Evolutionary conservation across 2,797 vertebrate species (phyloP).

Genomic region (Menidia menidia): DNA sequence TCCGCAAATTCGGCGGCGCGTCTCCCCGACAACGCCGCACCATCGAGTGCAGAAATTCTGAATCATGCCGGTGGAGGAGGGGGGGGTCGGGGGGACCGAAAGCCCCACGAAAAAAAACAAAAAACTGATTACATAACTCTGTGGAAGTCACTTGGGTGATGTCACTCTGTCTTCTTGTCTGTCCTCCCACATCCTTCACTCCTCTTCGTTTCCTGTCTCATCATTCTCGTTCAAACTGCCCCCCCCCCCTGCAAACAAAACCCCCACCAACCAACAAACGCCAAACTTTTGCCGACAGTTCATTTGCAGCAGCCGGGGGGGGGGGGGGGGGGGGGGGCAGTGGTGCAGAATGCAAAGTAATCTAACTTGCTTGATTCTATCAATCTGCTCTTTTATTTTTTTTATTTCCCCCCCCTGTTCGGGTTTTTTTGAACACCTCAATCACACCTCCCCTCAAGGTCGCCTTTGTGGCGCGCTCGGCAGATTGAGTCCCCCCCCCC

Average conservation of each 20-base stretch:
- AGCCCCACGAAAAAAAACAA: constrained; percentile 10
- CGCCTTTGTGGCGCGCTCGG: constrained; percentile 74
- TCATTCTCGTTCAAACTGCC: constrained; percentile 27
- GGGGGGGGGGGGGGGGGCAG: constrained; percentile 37
- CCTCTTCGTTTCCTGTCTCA: constrained; percentile 29
- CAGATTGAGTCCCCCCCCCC: constrained; percentile 71
- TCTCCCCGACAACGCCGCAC: constrained; percentile 17
- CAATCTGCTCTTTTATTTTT: constrained; percentile 65
- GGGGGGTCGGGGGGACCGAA: constrained; percentile 42
- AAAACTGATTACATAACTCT: constrained; percentile 6
- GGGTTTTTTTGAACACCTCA: constrained; percentile 79
- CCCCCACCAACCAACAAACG: background rate
- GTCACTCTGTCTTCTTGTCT: constrained; percentile 19
- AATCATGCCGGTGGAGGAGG: background rate
- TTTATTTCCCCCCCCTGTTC: constrained; percentile 14
- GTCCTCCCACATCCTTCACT: constrained; percentile 26
- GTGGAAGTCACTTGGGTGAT: constrained; percentile 27
- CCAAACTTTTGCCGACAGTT: constrained; percentile 63
- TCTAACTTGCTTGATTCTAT: constrained; percentile 75
- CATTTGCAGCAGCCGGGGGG: constrained; percentile 70
- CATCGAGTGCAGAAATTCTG: constrained; percentile 10
- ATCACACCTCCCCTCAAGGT: constrained; percentile 81
- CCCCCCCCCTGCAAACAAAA: background rate
- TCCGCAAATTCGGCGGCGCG: constrained; percentile 32
- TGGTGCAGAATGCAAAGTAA: constrained; percentile 77